Percentiles rank a stretch among this genome's conserved stretches.
phyloP scores from a whole-genome alignment of 1,140 invertebrate genomes.

The Homarus americanus region DNA sequence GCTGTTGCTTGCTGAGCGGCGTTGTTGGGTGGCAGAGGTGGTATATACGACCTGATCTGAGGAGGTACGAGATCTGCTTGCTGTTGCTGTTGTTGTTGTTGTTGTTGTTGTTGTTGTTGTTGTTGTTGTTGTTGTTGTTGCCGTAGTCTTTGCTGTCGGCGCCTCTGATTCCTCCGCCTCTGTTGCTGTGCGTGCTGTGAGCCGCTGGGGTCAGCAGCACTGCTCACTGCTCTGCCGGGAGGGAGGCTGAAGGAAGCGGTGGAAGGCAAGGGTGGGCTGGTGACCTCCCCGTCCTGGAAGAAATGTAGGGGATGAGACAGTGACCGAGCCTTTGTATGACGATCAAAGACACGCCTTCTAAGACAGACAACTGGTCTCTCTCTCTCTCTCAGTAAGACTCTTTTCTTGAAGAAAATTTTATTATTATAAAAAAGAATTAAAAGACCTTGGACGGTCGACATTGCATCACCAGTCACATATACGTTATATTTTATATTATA shows the following conservation, averaged over 20 bases:
- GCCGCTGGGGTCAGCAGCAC: not conserved
- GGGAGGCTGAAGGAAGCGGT: not conserved
- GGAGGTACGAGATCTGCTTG: too few species aligned
- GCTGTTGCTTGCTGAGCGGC: too few species aligned
- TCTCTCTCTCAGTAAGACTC: too few species aligned
- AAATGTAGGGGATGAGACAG: not conserved
- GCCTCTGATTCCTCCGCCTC: slow-evolving; percentile 17
- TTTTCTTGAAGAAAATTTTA: too few species aligned
- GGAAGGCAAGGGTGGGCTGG: slow-evolving; percentile 23
- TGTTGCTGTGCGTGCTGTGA: not conserved
- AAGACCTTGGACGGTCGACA: too few species aligned
- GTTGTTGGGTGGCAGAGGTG: slow-evolving; percentile 18
- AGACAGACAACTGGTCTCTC: too few species aligned
- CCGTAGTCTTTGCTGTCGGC: slow-evolving; percentile 34
- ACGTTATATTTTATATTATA: too few species aligned
- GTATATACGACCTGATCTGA: too few species aligned
- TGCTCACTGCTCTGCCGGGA: not conserved
- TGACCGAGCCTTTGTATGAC: too few species aligned
- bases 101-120: not conserved
- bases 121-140: slow-evolving; percentile 11
- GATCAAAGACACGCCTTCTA: too few species aligned
- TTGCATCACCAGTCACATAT: too few species aligned
- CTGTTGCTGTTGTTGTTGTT: slow-evolving; percentile 10
- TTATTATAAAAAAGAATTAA: too few species aligned
- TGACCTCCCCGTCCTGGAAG: slow-evolving; percentile 45